Evolutionary conservation across 2,888 invertebrate species (phyloP).

Genomic region (Lysandra coridon): DNA sequence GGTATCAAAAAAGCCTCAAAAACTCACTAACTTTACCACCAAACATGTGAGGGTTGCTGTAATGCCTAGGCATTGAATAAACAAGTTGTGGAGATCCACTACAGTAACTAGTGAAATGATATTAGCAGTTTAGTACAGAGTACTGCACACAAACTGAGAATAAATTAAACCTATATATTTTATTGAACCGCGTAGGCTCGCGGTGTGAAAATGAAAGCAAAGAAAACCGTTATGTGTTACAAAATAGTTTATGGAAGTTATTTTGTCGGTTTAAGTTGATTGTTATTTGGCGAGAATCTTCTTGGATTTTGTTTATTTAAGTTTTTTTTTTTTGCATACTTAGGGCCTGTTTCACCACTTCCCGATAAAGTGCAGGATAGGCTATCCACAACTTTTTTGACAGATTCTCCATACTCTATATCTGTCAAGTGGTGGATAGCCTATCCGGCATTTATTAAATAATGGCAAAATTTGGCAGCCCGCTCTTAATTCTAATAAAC

Average conservation of each 20-base stretch:
- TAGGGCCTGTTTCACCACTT: too few relatives aligned
- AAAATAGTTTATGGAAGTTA: constrained; percentile 24
- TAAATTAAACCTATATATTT: constrained; percentile 22
- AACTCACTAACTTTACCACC: too few relatives aligned
- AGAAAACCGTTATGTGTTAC: constrained; percentile 25
- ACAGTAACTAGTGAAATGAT: background rate
- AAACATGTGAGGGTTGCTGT: too few relatives aligned
- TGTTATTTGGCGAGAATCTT: background rate
- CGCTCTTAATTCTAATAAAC: background rate
- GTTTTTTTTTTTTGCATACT: too few relatives aligned
- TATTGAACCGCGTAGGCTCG: constrained; percentile 24
- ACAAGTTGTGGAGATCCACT: too few relatives aligned
- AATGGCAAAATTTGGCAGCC: too few relatives aligned
- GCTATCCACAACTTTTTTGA: too few relatives aligned
- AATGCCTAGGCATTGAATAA: too few relatives aligned
- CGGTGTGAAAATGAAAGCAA: constrained; percentile 20
- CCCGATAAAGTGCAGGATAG: too few relatives aligned
- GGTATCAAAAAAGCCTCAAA: too few relatives aligned
- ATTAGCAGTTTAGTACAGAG: background rate
- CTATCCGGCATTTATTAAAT: too few relatives aligned
- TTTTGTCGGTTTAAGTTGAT: constrained; percentile 9
- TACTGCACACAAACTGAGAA: background rate
- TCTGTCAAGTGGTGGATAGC: background rate
- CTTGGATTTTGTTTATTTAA: background rate
- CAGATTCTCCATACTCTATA: too few relatives aligned